A percentile compares a stretch with the other conserved stretches of the same genome.
Conservation (phyloP, 2,888 invertebrate genomes). For the Watsonalla binaria region DNA sequence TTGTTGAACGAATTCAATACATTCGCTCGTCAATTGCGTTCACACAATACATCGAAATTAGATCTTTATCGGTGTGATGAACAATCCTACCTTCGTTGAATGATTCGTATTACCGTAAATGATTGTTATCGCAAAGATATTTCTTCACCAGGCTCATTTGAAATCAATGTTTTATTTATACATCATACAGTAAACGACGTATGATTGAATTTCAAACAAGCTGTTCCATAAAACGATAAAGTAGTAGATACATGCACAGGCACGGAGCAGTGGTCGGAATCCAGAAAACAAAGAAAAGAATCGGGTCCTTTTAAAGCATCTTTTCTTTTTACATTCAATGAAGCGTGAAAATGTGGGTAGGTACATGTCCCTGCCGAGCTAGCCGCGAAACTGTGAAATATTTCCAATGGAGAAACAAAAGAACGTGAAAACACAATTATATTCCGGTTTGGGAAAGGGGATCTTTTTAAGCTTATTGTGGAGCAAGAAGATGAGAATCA, state of each 20-base stretch:
- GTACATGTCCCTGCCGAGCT: constrained; percentile 45
- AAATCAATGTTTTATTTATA: background rate
- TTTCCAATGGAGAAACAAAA: constrained; percentile 32
- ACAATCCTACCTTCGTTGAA: background rate
- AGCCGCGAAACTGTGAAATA: constrained; percentile 37
- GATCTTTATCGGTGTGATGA: background rate
- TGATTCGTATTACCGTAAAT: background rate
- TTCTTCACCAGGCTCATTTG: background rate
- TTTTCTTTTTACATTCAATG: constrained; percentile 65
- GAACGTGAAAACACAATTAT: constrained; percentile 19
- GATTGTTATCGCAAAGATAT: background rate
- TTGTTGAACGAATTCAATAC: background rate
- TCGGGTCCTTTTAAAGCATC: constrained; percentile 55
- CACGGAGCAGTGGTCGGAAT: constrained; percentile 41
- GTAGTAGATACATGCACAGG: constrained; percentile 46
- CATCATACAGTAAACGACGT: background rate
- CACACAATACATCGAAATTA: background rate
- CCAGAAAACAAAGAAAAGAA: constrained; percentile 52
- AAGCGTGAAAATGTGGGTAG: constrained; percentile 59
- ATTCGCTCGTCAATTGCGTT: background rate
- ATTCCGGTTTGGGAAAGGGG: constrained; percentile 18
- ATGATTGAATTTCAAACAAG: constrained; percentile 20
- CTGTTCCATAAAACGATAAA: constrained; percentile 41
- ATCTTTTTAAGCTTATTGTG: constrained; percentile 14
- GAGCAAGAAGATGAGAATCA: constrained; percentile 9